A percentile compares a stretch with the other conserved stretches of the same genome.
phyloP scores from a whole-genome alignment of 2,797 vertebrate species.

The Tamandua tetradactyla region DNA sequence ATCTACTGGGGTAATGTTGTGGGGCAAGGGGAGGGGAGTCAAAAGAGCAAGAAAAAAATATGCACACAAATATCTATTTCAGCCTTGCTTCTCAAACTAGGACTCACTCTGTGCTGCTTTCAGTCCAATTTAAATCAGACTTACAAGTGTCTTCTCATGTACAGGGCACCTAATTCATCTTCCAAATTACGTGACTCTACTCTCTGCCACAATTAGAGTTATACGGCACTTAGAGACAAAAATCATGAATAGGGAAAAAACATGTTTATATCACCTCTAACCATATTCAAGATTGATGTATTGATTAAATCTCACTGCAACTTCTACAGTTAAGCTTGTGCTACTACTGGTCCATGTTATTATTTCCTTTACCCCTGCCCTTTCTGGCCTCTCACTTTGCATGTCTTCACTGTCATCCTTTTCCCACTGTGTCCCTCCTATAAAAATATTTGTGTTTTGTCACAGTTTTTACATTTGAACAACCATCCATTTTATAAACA shows the following conservation, averaged over 20 bases:
- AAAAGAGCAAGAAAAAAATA: constrained; percentile 24
- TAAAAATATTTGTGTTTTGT: background rate
- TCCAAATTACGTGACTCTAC: constrained; percentile 7
- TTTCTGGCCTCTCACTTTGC: constrained; percentile 19
- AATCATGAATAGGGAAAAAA: constrained; percentile 62
- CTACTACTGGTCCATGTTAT: constrained; percentile 33
- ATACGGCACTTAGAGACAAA: background rate
- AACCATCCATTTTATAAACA: constrained; percentile 66
- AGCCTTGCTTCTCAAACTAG: constrained; percentile 26
- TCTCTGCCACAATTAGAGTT: background rate
- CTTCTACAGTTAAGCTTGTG: background rate
- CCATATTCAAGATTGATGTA: constrained; percentile 45
- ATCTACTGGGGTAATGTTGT: background rate
- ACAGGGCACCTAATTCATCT: constrained; percentile 31
- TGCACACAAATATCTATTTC: background rate
- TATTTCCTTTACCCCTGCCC: background rate
- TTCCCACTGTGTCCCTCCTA: constrained; percentile 20
- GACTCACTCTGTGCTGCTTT: background rate
- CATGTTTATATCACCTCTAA: constrained; percentile 35
- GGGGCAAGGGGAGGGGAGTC: background rate
- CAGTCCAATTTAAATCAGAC: background rate
- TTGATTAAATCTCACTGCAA: constrained; percentile 27
- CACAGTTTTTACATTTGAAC: constrained; percentile 66
- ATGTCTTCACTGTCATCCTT: constrained; percentile 49
- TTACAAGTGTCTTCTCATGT: background rate